Base-by-base conservation (phyloP, 2,797 vertebrate genomes). In the Lepus townsendii region DNA sequence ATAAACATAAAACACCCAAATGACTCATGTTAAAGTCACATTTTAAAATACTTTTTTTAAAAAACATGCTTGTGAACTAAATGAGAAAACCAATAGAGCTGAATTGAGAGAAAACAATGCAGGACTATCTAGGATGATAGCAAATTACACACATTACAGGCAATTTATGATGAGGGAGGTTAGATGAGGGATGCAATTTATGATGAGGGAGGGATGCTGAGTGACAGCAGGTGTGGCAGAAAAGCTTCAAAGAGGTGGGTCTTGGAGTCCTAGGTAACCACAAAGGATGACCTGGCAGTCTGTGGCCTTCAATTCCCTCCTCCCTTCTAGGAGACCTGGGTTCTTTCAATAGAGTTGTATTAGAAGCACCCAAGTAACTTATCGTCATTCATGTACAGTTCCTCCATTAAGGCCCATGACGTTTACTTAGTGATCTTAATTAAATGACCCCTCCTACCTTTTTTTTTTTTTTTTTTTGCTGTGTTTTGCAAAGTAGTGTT, bases 31-130 rank as follows among this genome's bases (percentile, higher is more conserved):
- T 85, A 90, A 83, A 79, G 35, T 83, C 50, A 78, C 35, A 76
- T 83, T 76, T 92, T 83, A 96, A 94, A 96, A 95, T 65, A 77
- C 4, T 30, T 87, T 93, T 16, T 85, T 94, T 78, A 42, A 42
- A 42, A 42, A 42, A 68, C 32, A 50, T 83, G 16, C 32, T 77
- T 88, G n/a, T 47, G 83, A 78, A 69, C 14, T 14, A 66, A 50
- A 87, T 85, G 63, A 94, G 75, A 84, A 96, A 91, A 96, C 30
- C 24, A 80, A 77, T 1, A 32, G 42, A 54, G 76, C 57, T 69
- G 69, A 84, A 82, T 35, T 57, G 42, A 92, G 22, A 54, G 26
- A 11, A 73, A 90, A 86, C 27, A 71, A 82, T 20, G 66, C 32
- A 66, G 19, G 50, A 72, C 60, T 76, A 80, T 27, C 27, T 52